Percentiles rank a stretch among this genome's conserved stretches.
These are phyloP conservation scores for Sipunculus nudus DNA, from an alignment of 2,888 invertebrate genomes.

Conservation along the genomic window DNA sequence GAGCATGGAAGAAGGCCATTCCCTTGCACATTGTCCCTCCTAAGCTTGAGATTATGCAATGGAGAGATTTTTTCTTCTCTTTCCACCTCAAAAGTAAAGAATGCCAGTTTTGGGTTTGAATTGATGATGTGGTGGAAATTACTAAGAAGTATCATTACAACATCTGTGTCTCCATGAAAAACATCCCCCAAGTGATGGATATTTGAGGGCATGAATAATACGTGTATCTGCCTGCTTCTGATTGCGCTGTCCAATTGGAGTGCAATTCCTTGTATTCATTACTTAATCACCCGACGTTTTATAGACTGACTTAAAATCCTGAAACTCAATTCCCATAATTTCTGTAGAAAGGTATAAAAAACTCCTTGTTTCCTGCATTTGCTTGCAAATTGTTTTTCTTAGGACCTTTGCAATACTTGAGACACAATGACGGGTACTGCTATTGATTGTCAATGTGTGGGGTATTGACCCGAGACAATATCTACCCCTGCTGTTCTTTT, in stretches of 20 bases:
- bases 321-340: not conserved
- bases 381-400: slow-evolving; percentile 17
- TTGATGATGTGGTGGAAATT: slow-evolving; percentile 24
- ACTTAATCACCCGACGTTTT: not conserved
- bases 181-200: slow-evolving; percentile 6
- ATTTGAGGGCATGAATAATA: slow-evolving; percentile 16
- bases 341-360: slow-evolving; percentile 19
- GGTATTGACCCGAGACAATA: slow-evolving; percentile 20
- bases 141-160: not conserved
- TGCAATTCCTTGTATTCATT: not conserved
- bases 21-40: slow-evolving; percentile 27
- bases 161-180: not conserved
- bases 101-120: slow-evolving; percentile 15
- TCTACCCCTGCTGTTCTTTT: slow-evolving; percentile 16
- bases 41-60: slow-evolving; percentile 15
- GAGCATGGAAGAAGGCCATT: slow-evolving; percentile 26
- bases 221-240: slow-evolving; percentile 23
- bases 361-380: slow-evolving; percentile 22
- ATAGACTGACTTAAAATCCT: not conserved
- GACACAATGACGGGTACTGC: slow-evolving; percentile 6
- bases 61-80: slow-evolving; percentile 16
- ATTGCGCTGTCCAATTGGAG: slow-evolving; percentile 2
- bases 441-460: slow-evolving; percentile 13
- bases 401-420: slow-evolving; percentile 16
- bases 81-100: slow-evolving; percentile 19